Evolutionary conservation across 2,113 vertebrate genomes (phyloP).

Genomic region (Prunella himalayana): DNA sequence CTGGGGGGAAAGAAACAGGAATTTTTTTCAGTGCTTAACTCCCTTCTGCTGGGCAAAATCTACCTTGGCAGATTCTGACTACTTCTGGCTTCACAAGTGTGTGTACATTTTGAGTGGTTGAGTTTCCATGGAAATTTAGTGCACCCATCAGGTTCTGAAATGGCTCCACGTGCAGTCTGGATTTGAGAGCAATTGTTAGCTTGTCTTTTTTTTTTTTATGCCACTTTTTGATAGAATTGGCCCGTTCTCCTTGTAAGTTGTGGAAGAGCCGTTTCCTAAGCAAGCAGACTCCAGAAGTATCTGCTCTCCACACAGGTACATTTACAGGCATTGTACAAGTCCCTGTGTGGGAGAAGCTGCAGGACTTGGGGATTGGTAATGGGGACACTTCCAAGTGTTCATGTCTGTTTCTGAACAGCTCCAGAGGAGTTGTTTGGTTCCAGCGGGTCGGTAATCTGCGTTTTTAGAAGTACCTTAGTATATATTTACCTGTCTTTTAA

Average conservation of each 20-base stretch:
- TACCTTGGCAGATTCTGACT: constrained; percentile 11
- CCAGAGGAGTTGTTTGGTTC: not conserved
- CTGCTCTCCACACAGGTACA: not conserved
- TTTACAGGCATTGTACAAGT: not conserved
- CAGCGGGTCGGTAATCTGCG: not conserved
- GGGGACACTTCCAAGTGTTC: not conserved
- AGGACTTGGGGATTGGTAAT: not conserved
- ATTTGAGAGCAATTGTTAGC: not conserved
- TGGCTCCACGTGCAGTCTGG: not conserved
- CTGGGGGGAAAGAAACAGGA: accelerated
- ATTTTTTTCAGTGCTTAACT: not conserved
- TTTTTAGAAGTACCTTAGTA: not conserved
- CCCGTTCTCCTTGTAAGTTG: not conserved
- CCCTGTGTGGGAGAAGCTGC: not conserved
- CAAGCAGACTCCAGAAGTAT: not conserved
- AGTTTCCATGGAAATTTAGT: constrained; percentile 60
- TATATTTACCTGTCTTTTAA: not conserved
- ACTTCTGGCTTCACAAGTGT: not conserved
- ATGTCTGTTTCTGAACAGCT: not conserved
- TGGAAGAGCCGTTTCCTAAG: not conserved
- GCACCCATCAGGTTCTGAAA: not conserved
- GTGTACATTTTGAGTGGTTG: not conserved
- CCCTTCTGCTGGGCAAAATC: not conserved
- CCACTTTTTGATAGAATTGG: not conserved
- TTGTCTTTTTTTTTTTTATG: not conserved